Percentiles rank a stretch among this genome's conserved stretches.
These are phyloP conservation scores for Meteorus colon DNA, from an alignment of 2,888 invertebrate species.

Conservation along the genomic window DNA sequence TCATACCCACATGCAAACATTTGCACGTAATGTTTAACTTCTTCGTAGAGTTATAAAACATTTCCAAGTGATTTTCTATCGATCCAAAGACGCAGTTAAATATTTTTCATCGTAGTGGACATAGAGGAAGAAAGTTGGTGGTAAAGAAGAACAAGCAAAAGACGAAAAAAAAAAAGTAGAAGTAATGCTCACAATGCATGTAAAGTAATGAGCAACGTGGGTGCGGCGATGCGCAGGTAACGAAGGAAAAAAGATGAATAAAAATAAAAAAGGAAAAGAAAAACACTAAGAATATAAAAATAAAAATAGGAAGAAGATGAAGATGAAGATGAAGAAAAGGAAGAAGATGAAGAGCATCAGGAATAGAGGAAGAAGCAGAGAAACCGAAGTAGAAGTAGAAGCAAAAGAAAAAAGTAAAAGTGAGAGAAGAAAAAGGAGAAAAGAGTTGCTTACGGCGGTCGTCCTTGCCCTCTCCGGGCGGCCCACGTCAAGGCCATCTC, in stretches of 20 bases:
- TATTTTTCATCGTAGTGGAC: not conserved
- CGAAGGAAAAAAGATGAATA: conserved; percentile 14
- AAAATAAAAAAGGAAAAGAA: conserved; percentile 7
- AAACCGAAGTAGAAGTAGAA: conserved; percentile 9
- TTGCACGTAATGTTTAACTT: not conserved
- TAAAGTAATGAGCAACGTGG: conserved; percentile 47
- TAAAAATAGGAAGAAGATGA: conserved; percentile 12
- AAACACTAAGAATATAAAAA: not conserved
- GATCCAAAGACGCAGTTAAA: no score
- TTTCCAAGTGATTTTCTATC: not conserved
- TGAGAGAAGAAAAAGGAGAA: conserved; percentile 22
- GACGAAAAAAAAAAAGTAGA: conserved; percentile 8
- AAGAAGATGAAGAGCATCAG: not conserved
- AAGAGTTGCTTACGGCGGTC: conserved; percentile 64
- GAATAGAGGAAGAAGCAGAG: conserved; percentile 14
- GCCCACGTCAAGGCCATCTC: conserved; percentile 70
- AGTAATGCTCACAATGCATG: not conserved
- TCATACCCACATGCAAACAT: not conserved
- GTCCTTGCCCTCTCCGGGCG: conserved; percentile 71
- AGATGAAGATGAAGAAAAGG: conserved; percentile 10
- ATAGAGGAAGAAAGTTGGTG: not conserved
- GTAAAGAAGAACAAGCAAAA: not conserved
- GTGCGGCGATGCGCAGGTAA: conserved; percentile 51
- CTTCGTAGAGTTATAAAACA: not conserved
- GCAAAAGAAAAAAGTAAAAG: conserved; percentile 26